Evolutionary conservation across 2,888 invertebrate species (phyloP), one percentile per base, ranked within the genome.

Genomic region (Hypomecis atomaria): DNA sequence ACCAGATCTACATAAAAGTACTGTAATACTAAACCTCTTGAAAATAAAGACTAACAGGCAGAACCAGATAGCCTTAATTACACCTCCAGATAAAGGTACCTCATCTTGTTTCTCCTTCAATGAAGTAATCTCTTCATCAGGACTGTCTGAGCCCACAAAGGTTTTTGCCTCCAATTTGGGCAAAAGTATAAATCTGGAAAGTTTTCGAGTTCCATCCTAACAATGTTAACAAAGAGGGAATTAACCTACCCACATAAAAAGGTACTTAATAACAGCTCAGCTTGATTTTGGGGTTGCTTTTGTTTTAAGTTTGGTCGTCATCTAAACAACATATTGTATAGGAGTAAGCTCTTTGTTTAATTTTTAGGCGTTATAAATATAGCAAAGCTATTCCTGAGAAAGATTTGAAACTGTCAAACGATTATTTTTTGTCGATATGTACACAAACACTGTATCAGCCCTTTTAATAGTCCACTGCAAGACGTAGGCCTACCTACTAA

Each of bases 231-330:
- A 69, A 67, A 70, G 67, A 66, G 64, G 60, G 62, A 67, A 70
- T 67, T 70, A 70, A 62, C 64, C 65, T 64, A 62, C 67, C 65
- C 38, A 66, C 66, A 68, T 68, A 78, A 77, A 77, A 75, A 76
- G 64, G 62, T 67, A 65, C 69, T 67, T 67, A 69, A 69, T 69
- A 71, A 71, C 69, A 67, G 67, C 66, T 69, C 66, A 66, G 71
- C 76, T 75, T 77, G 71, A 70, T 73, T 76, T 78, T 66, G 72
- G 77, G 74, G 72, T 76, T 71, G 65, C 73, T 72, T 79, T 78
- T 78, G 78, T 78, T 77, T 71, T 59, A 59, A 66, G 62, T 66
- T 59, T 66, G 69, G 73, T 71, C 69, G 71, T 74, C 74, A 75
- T 67, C 70, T 69, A 67, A 73, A 74, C 62, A 72, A 73, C 64